Conservation (phyloP, 2,113 vertebrate genomes). For the Hydropotes inermis region DNA sequence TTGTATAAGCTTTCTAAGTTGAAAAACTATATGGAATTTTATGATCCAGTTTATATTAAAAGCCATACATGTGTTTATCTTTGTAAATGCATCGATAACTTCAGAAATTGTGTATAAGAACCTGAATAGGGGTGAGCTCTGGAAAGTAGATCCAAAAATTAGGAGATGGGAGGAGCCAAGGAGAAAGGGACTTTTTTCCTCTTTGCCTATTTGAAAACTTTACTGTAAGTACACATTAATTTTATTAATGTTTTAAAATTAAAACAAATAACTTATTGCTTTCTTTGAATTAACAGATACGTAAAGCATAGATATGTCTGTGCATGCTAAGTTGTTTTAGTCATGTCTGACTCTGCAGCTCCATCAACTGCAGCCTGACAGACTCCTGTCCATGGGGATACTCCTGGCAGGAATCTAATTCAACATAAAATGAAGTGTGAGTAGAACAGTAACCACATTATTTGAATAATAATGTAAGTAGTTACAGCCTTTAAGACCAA, state of each 20-base stretch:
- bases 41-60: not conserved
- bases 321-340: not conserved
- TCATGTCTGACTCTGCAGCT: not conserved
- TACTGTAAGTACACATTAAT: not conserved
- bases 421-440: not conserved
- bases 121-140: not conserved
- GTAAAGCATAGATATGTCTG: not conserved
- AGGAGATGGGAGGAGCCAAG: not conserved
- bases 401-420: not conserved
- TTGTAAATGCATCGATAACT: not conserved
- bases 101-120: not conserved
- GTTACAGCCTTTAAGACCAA: not conserved
- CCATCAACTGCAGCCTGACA: not conserved
- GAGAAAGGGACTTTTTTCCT: not conserved
- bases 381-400: not conserved
- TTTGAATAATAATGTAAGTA: not conserved
- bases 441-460: not conserved
- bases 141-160: not conserved
- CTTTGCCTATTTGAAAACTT: not conserved
- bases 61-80: not conserved
- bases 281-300: not conserved
- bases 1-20: not conserved
- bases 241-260: not conserved
- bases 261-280: not conserved
- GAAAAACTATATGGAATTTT: not conserved